Base-by-base conservation (phyloP, 2,888 invertebrate species). In the Lordiphosa fenestrarum region DNA sequence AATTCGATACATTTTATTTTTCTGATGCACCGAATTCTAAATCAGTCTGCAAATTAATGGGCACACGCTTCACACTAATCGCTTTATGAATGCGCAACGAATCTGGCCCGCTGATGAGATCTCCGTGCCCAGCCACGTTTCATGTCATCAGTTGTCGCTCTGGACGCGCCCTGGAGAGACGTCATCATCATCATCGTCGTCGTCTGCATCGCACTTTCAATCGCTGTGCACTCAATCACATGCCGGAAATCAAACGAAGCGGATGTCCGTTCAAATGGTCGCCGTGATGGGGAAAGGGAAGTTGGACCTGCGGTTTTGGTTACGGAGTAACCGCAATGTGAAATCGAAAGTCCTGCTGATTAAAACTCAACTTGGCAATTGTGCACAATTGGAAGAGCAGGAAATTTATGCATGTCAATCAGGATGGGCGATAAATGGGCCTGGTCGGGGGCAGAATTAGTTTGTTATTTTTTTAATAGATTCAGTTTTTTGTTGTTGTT, bases 401-500 rank as follows among this genome's bases (percentile, higher is more conserved):
- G 83, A 80, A 82, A 84, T 82, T 82, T 73, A 81, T 78, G 82
- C 83, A 84, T 70, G 80, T 80, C 75, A 82, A 84, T 68, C 70
- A 71, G 72, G 67, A 78, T 68, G 33, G 15, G 42, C 30, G 25
- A 25, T 42, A 42, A 42, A 12, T 42, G 30, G 42, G 44, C 44
- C 30, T 44, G 42, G 42, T 44, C 42, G 0, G 30, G 0, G 9
- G 9, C 3, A 44, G 33, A 33, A 44, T 44, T 30, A 33, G 30
- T 33, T 44, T 40, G 19, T 40, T 40, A 6, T 21, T 4, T 10
- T 19, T 30, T 13, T 23, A 13, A 42, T 10, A 6, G 13, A 42
- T 9, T 13, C 9, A 13, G 3, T 19, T 19, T 19, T 25, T 42
- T n/a, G 38, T 75, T 71, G 71, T 71, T n/a, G 38, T 75, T 71